phyloP scores from a whole-genome alignment of 2,113 vertebrate genomes.

The Aptenodytes patagonicus region DNA sequence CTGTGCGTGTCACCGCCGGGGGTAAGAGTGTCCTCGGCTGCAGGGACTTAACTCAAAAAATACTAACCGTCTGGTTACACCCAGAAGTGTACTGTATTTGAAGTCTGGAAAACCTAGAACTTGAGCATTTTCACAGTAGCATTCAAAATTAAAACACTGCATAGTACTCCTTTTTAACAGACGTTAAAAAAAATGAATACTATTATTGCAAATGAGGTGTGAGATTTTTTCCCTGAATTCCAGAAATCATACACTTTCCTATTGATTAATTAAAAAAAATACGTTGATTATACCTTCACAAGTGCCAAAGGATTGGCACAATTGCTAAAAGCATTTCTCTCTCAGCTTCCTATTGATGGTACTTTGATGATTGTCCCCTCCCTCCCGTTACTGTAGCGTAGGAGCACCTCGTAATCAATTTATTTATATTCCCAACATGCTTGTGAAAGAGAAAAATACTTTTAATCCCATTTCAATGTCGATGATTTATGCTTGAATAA shows the following conservation, averaged over 20 bases:
- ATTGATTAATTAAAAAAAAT: not conserved
- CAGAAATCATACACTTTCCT: not conserved
- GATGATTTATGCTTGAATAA: constrained; percentile 15
- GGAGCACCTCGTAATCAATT: not conserved
- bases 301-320: not conserved
- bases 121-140: not conserved
- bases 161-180: not conserved
- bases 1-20: accelerated
- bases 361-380: not conserved
- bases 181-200: not conserved
- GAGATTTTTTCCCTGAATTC: not conserved
- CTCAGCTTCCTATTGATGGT: not conserved
- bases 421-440: not conserved
- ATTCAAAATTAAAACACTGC: not conserved
- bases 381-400: not conserved
- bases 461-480: not conserved
- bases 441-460: not conserved
- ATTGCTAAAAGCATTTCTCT: not conserved
- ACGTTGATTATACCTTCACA: constrained; percentile 22
- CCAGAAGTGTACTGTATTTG: not conserved
- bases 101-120: not conserved
- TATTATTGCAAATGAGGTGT: not conserved
- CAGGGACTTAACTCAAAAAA: not conserved
- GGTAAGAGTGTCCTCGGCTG: not conserved
- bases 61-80: not conserved